Percentiles rank a stretch among this genome's conserved stretches.
These are phyloP conservation scores for Monochamus saltuarius DNA, from an alignment of 1,140 invertebrate genomes.

Conservation along the genomic window DNA sequence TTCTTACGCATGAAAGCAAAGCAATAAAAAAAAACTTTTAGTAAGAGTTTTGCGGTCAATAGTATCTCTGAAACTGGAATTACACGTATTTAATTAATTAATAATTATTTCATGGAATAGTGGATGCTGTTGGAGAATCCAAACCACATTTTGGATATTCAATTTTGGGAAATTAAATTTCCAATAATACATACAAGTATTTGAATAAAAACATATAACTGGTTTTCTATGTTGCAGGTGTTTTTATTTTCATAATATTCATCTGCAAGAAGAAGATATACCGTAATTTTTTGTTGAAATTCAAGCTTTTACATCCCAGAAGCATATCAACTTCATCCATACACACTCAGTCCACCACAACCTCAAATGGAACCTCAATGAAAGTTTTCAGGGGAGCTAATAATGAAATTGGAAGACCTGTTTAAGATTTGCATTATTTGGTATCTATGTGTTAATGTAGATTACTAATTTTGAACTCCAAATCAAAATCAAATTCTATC, in stretches of 20 bases:
- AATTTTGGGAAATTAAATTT: too few relatives aligned
- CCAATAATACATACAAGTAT: too few relatives aligned
- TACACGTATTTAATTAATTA: neutral
- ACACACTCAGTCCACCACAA: constrained; percentile 9
- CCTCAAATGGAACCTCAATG: constrained; percentile 9
- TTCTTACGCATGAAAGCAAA: too few relatives aligned
- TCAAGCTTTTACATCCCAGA: neutral
- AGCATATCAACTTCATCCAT: constrained; percentile 6
- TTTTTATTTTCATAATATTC: constrained; percentile 56
- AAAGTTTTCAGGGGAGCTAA: neutral
- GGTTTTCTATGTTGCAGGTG: constrained; percentile 39
- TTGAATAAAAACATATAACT: too few relatives aligned
- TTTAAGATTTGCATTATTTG: too few relatives aligned
- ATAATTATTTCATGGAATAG: neutral
- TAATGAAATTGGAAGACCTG: too few relatives aligned
- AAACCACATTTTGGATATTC: neutral
- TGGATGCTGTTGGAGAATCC: neutral
- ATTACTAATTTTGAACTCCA: too few relatives aligned
- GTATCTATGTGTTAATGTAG: too few relatives aligned
- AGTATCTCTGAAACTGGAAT: too few relatives aligned
- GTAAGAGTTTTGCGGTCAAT: too few relatives aligned
- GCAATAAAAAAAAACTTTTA: too few relatives aligned
- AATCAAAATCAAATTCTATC: too few relatives aligned
- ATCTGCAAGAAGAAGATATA: constrained; percentile 56
- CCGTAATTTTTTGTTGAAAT: constrained; percentile 5